Percentiles rank a stretch among this genome's conserved stretches.
phyloP scores from a whole-genome alignment of 2,797 vertebrate species.

The Chelonia mydas region DNA sequence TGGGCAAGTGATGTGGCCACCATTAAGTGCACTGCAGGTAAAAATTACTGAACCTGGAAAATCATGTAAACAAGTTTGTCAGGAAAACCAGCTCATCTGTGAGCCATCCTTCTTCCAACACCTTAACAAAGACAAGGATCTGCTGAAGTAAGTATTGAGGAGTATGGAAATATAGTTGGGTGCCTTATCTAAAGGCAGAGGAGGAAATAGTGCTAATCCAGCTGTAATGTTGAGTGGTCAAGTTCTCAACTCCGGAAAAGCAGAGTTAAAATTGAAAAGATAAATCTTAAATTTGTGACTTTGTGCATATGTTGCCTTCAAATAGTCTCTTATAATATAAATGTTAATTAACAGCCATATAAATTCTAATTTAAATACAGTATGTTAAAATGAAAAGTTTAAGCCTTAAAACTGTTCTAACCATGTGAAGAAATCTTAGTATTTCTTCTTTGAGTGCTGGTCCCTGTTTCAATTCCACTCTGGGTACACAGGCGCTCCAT shows the following conservation, averaged over 20 bases:
- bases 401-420: background rate
- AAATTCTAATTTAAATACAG: background rate
- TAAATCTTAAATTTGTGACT: background rate
- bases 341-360: background rate
- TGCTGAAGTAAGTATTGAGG: slow-evolving; percentile 86
- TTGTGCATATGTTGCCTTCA: background rate
- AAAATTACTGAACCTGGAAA: slow-evolving; percentile 90
- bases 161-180: background rate
- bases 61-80: slow-evolving; percentile 97
- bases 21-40: slow-evolving; percentile 92
- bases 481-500: background rate
- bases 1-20: slow-evolving; percentile 98
- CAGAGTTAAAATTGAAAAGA: background rate
- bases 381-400: background rate
- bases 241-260: background rate
- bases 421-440: background rate
- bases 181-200: background rate
- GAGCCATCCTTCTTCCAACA: slow-evolving; percentile 99
- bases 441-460: background rate
- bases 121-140: slow-evolving; percentile 96
- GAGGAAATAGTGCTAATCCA: background rate
- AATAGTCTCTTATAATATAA: background rate
- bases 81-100: slow-evolving; percentile 97
- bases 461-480: background rate
- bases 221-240: background rate